Conservation (phyloP, 2,113 vertebrate genomes). For the Sorex araneus region DNA sequence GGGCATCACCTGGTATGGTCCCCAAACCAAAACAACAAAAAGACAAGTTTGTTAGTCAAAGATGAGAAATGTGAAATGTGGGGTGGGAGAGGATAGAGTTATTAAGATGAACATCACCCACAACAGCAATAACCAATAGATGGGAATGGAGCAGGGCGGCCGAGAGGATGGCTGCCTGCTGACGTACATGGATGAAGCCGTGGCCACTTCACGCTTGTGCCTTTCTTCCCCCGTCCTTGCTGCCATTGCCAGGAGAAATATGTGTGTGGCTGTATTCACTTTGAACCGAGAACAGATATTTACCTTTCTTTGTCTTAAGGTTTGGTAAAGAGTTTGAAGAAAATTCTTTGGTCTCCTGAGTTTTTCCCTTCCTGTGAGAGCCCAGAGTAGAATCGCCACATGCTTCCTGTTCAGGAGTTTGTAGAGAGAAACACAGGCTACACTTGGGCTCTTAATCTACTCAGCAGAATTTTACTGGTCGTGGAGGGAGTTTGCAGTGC, state of each 20-base stretch:
- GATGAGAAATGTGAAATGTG: neutral
- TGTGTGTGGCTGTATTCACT: neutral
- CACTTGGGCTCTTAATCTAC: neutral
- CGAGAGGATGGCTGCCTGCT: neutral
- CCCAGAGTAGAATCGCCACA: neutral
- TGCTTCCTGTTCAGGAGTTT: conserved; percentile 9
- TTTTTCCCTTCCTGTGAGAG: conserved; percentile 34
- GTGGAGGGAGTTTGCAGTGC: neutral
- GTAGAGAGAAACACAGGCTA: conserved; percentile 40
- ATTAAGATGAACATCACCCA: neutral
- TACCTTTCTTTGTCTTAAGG: neutral
- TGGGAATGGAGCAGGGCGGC: neutral
- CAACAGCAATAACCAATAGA: neutral
- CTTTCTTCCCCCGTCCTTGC: neutral
- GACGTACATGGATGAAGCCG: neutral
- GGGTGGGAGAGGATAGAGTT: neutral
- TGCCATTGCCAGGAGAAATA: neutral
- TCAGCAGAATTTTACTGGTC: neutral
- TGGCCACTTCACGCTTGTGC: neutral
- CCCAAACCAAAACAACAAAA: neutral
- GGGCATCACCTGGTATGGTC: too few relatives aligned
- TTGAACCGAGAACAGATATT: neutral
- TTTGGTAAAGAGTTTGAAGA: neutral
- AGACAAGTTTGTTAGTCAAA: conserved; percentile 8
- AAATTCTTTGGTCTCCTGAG: neutral